Base-by-base conservation (phyloP, 2,113 vertebrate species). In the Rhabdornis inornatus region DNA sequence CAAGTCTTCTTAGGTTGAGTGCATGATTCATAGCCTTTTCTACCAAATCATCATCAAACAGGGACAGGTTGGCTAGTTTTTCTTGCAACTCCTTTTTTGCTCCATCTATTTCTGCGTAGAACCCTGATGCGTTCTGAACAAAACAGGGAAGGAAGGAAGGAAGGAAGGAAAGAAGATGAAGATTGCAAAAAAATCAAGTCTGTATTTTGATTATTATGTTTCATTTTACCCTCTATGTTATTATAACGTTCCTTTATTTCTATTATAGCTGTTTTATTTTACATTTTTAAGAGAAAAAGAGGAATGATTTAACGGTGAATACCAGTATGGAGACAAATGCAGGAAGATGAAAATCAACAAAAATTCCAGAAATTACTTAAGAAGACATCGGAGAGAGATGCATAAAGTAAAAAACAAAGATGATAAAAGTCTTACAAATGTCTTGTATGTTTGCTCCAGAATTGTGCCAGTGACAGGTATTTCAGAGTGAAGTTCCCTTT, bases 21-120 rank as follows among this genome's bases (percentile, higher is more conserved):
- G 99, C 98, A 11, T 99, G 98, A 7, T 98, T 87, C 70, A 97
- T 96, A 11, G 99, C 98, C 79, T 97, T 98, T 95, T 98, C 98
- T 52, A 99, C 98, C 96, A 99, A 97, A 35, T 98, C 97, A 50
- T 96, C 97, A 97, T 98, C 98, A 24, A 98, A 98, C 64, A 98
- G 91, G 16, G 98, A 98, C 28, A 99, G 97, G 49, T 98, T 98
- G 94, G 98, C 98, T 12, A 97, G 94, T 96, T 98, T 99, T 71
- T 98, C 98, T 76, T 94, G 97, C 92, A 99, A 91, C 75, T 97
- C 98, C 50, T 94, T 97, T 90, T 96, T 97, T 7, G 99, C 99
- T 49, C 99, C 99, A 75, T 99, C 99, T 87, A 99, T 98, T 85
- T 98, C 98, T 50, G 99, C 99, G 17, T 99, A 99, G 96, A 99